Evolutionary conservation across 2,888 invertebrate genomes (phyloP), one percentile per base, ranked within the genome.

Genomic region (Dugesia japonica): DNA sequence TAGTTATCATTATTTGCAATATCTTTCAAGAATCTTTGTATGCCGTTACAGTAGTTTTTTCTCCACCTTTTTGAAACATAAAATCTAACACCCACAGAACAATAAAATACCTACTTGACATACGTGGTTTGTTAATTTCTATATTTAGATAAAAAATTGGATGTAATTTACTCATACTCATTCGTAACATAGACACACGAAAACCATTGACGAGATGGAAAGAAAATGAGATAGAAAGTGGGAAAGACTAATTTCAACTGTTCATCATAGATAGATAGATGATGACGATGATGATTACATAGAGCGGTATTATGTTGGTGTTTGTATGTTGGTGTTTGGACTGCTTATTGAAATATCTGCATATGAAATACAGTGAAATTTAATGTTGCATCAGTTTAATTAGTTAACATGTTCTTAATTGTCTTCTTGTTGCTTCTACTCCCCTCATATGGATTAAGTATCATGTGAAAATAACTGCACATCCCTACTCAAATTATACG

Each of bases 81-180:
- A 56, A 4, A 56, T 56, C 56, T n/a, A 56, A 56, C 56, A 56
- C 56, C 56, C 56, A 56, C 56, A n/a, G 56, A 56, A 56, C 56
- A 56, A 56, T 56, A 56, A 56, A 56, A 56, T 56, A 56, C 56
- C 56, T 56, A n/a, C 20, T 56, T 56, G 56, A 56, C 56, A 56
- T 56, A 56, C 17, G 56, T 56, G 56, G 56, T 56, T 56, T 56
- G 56, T 56, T 56, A 56, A 56, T 56, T n/a, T 56, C 56, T 56
- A 56, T 20, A 20, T 56, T 56, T 56, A 56, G 56, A 56, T 20
- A 4, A 9, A n/a, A 56, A 56, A 23, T 23, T 56, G 56, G 56
- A 56, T 56, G 56, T 4, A n/a, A 56, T 56, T 56, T 56, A 23
- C n/a, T 56, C 56, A 9, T 13, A n/a, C 56, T 9, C 4, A 56